A percentile compares a stretch with the other conserved stretches of the same genome.
These are phyloP conservation scores for Neotragus moschatus DNA, from an alignment of 2,113 vertebrate species.

Conservation along the genomic window DNA sequence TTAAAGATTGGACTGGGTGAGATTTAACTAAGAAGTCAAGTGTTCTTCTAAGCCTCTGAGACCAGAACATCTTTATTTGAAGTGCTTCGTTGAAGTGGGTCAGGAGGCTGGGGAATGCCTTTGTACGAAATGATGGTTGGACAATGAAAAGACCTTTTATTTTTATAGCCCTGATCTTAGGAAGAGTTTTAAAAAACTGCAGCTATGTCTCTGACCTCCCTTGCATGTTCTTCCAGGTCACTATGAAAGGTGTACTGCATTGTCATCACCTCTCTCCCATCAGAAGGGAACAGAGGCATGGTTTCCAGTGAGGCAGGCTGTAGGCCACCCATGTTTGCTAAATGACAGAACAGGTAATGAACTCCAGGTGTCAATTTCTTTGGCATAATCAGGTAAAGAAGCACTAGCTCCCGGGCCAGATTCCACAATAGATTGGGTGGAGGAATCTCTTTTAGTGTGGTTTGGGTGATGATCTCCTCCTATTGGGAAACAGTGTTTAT, in stretches of 20 bases:
- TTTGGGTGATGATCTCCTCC: not conserved
- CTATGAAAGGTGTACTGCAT: not conserved
- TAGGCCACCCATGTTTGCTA: not conserved
- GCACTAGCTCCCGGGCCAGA: not conserved
- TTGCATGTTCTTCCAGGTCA: not conserved
- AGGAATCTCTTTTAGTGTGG: not conserved
- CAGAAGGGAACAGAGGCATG: conserved; percentile 11
- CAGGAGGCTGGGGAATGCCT: not conserved
- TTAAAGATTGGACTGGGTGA: not conserved
- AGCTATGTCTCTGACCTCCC: not conserved
- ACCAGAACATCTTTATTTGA: conserved; percentile 44
- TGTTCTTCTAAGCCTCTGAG: not conserved
- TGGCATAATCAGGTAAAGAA: not conserved
- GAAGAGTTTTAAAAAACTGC: not conserved
- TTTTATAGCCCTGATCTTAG: not conserved
- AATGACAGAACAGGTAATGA: not conserved
- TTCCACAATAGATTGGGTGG: not conserved
- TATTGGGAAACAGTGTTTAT: conserved; percentile 30
- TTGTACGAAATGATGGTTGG: not conserved
- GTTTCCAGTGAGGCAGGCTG: not conserved
- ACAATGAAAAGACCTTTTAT: not conserved
- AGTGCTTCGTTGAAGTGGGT: conserved; percentile 32
- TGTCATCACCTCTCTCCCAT: not conserved
- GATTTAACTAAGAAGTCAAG: conserved; percentile 29
- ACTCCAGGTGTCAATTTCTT: not conserved